A percentile compares a stretch with the other conserved stretches of the same genome.
Conservation (phyloP, 2,113 vertebrate genomes). For the Phaethornis superciliosus region DNA sequence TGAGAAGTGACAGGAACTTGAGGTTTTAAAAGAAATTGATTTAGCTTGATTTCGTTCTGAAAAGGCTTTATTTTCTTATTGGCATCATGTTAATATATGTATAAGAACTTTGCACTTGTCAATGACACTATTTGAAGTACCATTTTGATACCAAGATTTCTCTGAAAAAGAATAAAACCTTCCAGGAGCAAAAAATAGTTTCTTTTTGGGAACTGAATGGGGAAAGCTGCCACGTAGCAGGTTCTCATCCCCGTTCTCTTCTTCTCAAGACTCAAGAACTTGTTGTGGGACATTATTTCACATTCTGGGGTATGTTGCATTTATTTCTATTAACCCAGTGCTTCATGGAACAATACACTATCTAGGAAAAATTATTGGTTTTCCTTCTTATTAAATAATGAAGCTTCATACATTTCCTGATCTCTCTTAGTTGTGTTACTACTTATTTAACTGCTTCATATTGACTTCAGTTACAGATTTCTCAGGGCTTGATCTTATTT, state of each 20-base stretch:
- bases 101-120: not conserved
- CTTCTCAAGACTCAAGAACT: not conserved
- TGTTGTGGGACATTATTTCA: not conserved
- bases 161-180: not conserved
- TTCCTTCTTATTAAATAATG: not conserved
- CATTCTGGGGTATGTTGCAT: not conserved
- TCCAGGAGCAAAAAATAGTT: not conserved
- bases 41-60: not conserved
- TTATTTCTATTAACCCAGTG: not conserved
- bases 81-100: not conserved
- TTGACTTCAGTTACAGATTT: not conserved
- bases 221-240: not conserved
- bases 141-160: not conserved
- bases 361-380: not conserved
- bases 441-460: not conserved
- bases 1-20: not conserved
- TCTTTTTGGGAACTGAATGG: not conserved
- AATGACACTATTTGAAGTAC: not conserved
- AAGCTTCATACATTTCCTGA: not conserved
- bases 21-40: not conserved
- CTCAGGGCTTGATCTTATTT: not conserved
- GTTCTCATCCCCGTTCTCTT: not conserved
- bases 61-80: not conserved
- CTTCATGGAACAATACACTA: not conserved
- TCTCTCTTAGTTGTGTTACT: not conserved